Percentiles rank a stretch among this genome's conserved stretches.
Conservation (phyloP, 1,140 invertebrate species). For the Tetraneura akinire region DNA sequence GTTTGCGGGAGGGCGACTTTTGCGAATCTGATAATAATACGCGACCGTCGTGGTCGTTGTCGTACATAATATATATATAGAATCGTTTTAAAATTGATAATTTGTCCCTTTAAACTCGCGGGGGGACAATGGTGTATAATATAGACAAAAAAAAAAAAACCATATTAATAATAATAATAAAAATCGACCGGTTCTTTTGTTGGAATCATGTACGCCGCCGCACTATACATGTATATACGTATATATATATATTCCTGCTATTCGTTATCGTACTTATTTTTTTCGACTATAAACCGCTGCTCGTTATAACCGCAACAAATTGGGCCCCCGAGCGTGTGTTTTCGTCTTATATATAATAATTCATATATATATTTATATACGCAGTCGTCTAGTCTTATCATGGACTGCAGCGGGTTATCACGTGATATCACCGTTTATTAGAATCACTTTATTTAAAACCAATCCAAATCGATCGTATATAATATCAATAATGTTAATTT, state of each 20-base stretch:
- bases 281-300: not conserved
- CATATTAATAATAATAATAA: not conserved
- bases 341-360: not conserved
- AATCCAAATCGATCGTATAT: too few relatives aligned
- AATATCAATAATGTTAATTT: too few relatives aligned
- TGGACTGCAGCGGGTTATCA: too few relatives aligned
- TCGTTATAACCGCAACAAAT: conserved; percentile 50
- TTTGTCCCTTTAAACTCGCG: conserved; percentile 48
- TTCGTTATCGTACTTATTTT: not conserved
- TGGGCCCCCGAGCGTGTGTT: conserved; percentile 29
- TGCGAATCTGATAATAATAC: conserved; percentile 34
- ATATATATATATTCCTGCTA: too few relatives aligned
- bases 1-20: conserved; percentile 33
- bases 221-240: not conserved
- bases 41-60: not conserved
- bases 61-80: not conserved
- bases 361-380: not conserved
- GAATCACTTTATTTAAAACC: too few relatives aligned
- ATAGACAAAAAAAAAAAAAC: not conserved
- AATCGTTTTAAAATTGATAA: conserved; percentile 49
- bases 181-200: conserved; percentile 49
- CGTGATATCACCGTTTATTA: too few relatives aligned
- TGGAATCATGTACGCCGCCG: conserved; percentile 33
- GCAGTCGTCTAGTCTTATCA: too few relatives aligned
- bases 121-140: not conserved